phyloP scores from a whole-genome alignment of 2,888 invertebrate genomes.

The Byasa hedistus region DNA sequence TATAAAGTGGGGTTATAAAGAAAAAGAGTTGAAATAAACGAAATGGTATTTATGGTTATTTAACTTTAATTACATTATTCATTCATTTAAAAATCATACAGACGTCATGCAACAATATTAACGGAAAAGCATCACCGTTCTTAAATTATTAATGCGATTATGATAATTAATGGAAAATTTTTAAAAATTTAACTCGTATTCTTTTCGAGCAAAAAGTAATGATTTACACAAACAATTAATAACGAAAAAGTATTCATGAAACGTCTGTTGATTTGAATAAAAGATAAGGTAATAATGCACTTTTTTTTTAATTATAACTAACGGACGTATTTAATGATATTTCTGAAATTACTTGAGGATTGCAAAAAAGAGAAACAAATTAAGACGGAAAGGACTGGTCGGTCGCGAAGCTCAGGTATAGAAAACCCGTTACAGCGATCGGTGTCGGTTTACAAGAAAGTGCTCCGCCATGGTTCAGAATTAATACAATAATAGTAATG shows the following conservation, averaged over 20 bases:
- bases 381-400: slow-evolving; percentile 14
- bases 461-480: slow-evolving; percentile 56
- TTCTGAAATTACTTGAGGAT: slow-evolving; percentile 3
- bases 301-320: slow-evolving; percentile 12
- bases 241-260: slow-evolving; percentile 7
- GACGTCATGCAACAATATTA: too few relatives aligned
- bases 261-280: slow-evolving; percentile 9
- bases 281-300: not conserved
- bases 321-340: slow-evolving; percentile 9
- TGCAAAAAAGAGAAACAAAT: slow-evolving; percentile 29
- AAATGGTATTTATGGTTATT: too few relatives aligned
- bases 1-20: too few relatives aligned
- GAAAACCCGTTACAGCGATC: slow-evolving; percentile 54
- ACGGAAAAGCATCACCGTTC: not conserved
- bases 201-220: not conserved
- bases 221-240: slow-evolving; percentile 1
- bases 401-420: slow-evolving; percentile 34
- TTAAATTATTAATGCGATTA: not conserved
- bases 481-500: slow-evolving; percentile 65
- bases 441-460: slow-evolving; percentile 62
- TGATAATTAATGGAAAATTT: not conserved
- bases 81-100: too few relatives aligned
- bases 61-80: too few relatives aligned
- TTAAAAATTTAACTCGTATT: not conserved
- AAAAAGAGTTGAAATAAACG: too few relatives aligned